Evolutionary conservation across 92 coral and sea anemone genomes (phyloP), one percentile per base, ranked within the genome.

Genomic region (Heteractis magnifica): DNA sequence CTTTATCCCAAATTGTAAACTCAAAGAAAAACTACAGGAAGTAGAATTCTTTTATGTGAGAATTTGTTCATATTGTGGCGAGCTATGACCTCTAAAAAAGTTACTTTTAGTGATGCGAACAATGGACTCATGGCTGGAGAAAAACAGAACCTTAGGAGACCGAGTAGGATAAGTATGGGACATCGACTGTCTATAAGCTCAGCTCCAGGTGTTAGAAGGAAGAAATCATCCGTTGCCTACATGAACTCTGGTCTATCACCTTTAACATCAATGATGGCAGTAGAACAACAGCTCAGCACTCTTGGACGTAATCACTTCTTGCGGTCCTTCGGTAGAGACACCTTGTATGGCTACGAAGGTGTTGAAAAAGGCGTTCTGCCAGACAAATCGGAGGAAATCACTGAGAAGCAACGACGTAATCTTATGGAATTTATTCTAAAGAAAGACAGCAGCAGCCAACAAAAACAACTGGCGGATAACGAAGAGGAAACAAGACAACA

Each of bases 241-340:
- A 80, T 56, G 41, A 49, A 20, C 56, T 65, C 71, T 62, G 49
- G 58, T 65, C 75, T 6, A 8, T 26, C 49, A 26, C 26, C 73
- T 5, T 11, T 26, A 68, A 26, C 73, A 8, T 26, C 73, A 68
- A 68, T 48, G 23, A 23, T 8, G 15, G 26, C 48, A 5, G 49
- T 68, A 68, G 49, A 68, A 15, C 86, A 78, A 79, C 80, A 81
- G 55, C 78, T 84, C 12, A 91, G 92, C 53, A 87, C 6, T 11
- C 23, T 87, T 11, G 87, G 89, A 19, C 84, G 93, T 72, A 72
- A 82, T 56, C 88, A 89, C 72, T 94, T 94, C 58, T 82, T 94
- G 15, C 87, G 86, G 34, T 93, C 97, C 68, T 93, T 91, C 59
- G 97, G 94, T 23, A 86, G 86, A 79, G 84, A 90, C 59, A 88